Evolutionary conservation across 2,888 invertebrate species (phyloP), one percentile per base, ranked within the genome.

Genomic region (Parnassius mnemosyne): DNA sequence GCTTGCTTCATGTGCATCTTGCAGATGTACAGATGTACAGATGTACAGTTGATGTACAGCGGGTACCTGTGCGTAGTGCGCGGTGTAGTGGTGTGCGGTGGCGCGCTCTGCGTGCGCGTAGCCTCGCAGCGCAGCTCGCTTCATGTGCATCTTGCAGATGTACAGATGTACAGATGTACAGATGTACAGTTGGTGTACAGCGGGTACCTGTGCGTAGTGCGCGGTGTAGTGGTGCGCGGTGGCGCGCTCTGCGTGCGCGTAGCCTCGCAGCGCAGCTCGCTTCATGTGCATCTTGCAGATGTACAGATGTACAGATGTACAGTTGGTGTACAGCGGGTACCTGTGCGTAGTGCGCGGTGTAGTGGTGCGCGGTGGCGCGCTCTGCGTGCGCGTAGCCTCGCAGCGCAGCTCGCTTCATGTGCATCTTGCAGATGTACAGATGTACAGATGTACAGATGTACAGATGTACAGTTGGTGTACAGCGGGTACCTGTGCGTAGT

Each of bases 271-370:
- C 1, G 89, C 87, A 1, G 87, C 85, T 0, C 91, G 72, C 76
- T 91, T 92, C 84, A 91, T 85, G 73, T 90, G 91, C 86, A 91
- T 89, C 79, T 89, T 88, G 77, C 91, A 92, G 9, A 91, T 80
- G 11, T n/a, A n/a, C n/a, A n/a, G n/a, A n/a, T n/a, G 34, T 34
- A 34, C 34, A 34, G 34, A 34, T 34, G 34, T 34, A 7, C 34
- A 34, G 34, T 34, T 34, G 34, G 7, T 34, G 34, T 7, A 5
- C 20, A 34, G 34, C 5, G 12, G 10, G 50, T 53, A 71, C 71
- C 69, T 72, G 71, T 1, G 69, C 71, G 52, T 79, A 78, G 63
- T 81, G 82, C 71, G 76, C 67, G 44, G 67, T 73, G 68, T 85
- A 85, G 57, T 84, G 83, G 0, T 75, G 71, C 1, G 78, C 49